Conservation (phyloP, 1,140 invertebrate species). For the Drosophila tsacasi region DNA sequence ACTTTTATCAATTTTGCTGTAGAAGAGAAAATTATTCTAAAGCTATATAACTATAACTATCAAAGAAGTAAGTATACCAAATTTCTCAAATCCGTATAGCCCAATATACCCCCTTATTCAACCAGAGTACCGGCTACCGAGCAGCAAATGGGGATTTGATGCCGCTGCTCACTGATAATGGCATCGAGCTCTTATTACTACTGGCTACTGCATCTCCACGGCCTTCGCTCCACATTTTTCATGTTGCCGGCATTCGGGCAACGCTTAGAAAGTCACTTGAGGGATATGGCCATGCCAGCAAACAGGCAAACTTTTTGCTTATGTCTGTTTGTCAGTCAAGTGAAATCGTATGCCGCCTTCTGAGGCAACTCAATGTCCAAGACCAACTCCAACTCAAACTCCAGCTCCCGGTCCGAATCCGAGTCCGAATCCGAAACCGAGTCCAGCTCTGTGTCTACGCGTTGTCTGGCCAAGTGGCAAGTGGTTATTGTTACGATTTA, state of each 20-base stretch:
- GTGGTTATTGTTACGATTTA: constrained; percentile 79
- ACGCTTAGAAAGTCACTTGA: constrained; percentile 66
- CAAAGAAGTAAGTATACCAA: not conserved
- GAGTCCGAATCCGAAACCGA: constrained; percentile 20
- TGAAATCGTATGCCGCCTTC: constrained; percentile 72
- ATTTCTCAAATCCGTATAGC: not conserved
- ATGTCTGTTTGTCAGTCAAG: constrained; percentile 67
- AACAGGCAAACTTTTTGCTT: constrained; percentile 56
- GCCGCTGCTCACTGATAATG: constrained; percentile 40
- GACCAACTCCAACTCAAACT: not conserved
- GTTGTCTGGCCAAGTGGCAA: constrained; percentile 72
- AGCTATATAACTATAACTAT: not conserved
- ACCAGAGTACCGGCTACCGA: not conserved
- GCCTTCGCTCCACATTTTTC: constrained; percentile 76
- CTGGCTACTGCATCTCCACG: constrained; percentile 35
- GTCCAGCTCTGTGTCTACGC: constrained; percentile 51
- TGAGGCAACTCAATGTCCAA: constrained; percentile 27
- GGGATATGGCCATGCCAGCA: constrained; percentile 41
- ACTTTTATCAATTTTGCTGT: not conserved
- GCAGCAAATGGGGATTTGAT: constrained; percentile 53
- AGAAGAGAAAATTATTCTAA: not conserved
- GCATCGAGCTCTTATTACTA: constrained; percentile 43
- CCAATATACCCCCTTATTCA: not conserved
- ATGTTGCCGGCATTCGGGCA: constrained; percentile 63
- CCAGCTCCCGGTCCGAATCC: not conserved